Percentiles rank a stretch among this genome's conserved stretches.
These are phyloP conservation scores for Bergia puertoricense DNA, from an alignment of 92 coral and sea anemone species.

Conservation along the genomic window DNA sequence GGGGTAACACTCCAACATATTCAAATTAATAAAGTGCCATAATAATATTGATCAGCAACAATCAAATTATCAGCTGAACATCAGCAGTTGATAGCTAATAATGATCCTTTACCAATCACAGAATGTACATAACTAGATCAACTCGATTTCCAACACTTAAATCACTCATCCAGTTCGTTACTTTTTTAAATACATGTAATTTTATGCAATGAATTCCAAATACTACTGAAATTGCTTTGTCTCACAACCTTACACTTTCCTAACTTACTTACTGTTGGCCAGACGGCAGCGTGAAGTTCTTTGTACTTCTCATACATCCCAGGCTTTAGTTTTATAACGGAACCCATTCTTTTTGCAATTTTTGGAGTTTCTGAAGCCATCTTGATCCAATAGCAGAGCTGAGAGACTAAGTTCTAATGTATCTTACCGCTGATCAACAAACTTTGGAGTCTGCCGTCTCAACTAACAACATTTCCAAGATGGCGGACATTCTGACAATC, in stretches of 20 bases:
- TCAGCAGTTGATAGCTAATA: too few relatives aligned
- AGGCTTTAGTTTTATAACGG: constrained; percentile 81
- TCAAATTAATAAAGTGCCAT: too few relatives aligned
- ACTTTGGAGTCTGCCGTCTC: constrained; percentile 49
- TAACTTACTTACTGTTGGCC: constrained; percentile 70
- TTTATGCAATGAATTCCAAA: neutral
- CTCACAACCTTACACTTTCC: neutral
- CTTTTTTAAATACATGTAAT: too few relatives aligned
- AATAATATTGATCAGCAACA: too few relatives aligned
- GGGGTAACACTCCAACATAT: too few relatives aligned
- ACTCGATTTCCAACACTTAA: too few relatives aligned
- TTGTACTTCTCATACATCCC: constrained; percentile 79
- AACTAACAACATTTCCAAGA: constrained; percentile 32
- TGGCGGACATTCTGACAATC: constrained; percentile 74
- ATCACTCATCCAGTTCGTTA: too few relatives aligned
- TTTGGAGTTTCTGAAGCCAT: constrained; percentile 52
- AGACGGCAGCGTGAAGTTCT: constrained; percentile 86
- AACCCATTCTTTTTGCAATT: constrained; percentile 72
- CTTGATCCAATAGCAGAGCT: neutral
- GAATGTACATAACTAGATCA: too few relatives aligned
- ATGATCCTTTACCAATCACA: too few relatives aligned
- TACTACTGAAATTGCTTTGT: neutral
- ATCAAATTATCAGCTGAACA: too few relatives aligned
- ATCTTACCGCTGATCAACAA: constrained; percentile 18
- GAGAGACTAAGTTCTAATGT: constrained; percentile 1